Evolutionary conservation across 37 sponge, comb jelly and placozoan species (phyloP).

Genomic region (Chondrosia reniformis): DNA sequence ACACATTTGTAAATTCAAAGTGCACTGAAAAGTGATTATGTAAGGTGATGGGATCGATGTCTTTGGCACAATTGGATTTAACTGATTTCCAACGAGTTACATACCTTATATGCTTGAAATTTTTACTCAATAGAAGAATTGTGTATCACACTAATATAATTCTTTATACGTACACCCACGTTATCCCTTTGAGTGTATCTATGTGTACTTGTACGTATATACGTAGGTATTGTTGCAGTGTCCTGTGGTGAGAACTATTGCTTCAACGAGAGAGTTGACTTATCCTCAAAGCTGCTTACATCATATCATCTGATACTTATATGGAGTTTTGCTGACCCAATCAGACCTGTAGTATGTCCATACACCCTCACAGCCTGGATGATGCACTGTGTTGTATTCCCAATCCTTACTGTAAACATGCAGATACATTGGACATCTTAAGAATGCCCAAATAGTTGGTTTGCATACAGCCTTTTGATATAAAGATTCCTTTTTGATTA

Average conservation of each 20-base stretch:
- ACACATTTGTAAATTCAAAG: too few species aligned
- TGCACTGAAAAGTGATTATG: too few species aligned
- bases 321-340: constrained; percentile 98
- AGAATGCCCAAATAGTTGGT: too few species aligned
- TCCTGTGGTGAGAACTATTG: constrained; percentile 85
- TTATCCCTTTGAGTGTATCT: neutral
- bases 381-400: neutral
- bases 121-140: too few species aligned
- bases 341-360: constrained; percentile 74
- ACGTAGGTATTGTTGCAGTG: constrained; percentile 87
- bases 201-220: neutral
- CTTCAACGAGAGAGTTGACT: constrained; percentile 85
- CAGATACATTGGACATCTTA: neutral
- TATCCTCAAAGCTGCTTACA: constrained; percentile 53
- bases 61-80: too few species aligned
- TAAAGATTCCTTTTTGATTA: too few species aligned
- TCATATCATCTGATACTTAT: constrained; percentile 78
- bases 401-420: neutral
- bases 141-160: too few species aligned
- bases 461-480: too few species aligned
- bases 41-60: too few species aligned
- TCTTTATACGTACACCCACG: neutral
- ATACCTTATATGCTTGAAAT: too few species aligned
- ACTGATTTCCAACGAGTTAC: too few species aligned
- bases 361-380: neutral